Evolutionary conservation across 2,888 invertebrate species (phyloP), one percentile per base, ranked within the genome.

Genomic region (Stenichneumon culpator): DNA sequence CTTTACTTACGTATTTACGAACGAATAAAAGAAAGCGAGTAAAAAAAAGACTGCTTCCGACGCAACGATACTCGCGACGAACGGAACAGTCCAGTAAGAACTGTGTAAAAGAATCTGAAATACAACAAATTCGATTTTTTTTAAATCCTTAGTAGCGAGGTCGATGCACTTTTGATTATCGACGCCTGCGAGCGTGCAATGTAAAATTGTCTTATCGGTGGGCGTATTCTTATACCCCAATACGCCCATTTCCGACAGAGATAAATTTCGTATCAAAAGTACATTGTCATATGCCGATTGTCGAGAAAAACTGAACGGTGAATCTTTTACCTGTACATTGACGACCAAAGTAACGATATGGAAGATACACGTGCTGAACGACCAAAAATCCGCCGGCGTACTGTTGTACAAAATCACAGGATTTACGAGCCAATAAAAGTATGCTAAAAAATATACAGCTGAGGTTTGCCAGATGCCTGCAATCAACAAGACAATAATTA

Each of bases 391-490:
- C 3, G 95, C 94, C 0, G 95, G 93, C 57, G 95, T 95, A 32
- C 94, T 95, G 67, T 95, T 95, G 44, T 90, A 90, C 52, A 94
- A 93, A 85, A 95, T 94, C 9, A 95, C 94, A 14, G 95, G 94
- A 86, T 95, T 94, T 1, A 89, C 91, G 14, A 89, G 88, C 90
- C 96, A 94, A 2, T 95, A 90, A 69, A 92, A 90, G 84, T 92
- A 94, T 0, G 95, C 93, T 89, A 96, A 95, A 86, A 95, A 95
- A 92, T 96, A 97, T 50, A 96, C 95, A n/a, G 96, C 93, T 5
- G 95, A 82, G 0, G 96, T 95, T 90, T 97, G 97, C 94, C 96
- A 97, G 0, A 96, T 86, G 3, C 95, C 96, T 86, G 95, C 91
- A 75, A 73, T 7, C n/a, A 25, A 14, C 90, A 86, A 7, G 60